A percentile compares a stretch with the other conserved stretches of the same genome.
Conservation (phyloP, 92 coral and sea anemone genomes). For the Porites rus region DNA sequence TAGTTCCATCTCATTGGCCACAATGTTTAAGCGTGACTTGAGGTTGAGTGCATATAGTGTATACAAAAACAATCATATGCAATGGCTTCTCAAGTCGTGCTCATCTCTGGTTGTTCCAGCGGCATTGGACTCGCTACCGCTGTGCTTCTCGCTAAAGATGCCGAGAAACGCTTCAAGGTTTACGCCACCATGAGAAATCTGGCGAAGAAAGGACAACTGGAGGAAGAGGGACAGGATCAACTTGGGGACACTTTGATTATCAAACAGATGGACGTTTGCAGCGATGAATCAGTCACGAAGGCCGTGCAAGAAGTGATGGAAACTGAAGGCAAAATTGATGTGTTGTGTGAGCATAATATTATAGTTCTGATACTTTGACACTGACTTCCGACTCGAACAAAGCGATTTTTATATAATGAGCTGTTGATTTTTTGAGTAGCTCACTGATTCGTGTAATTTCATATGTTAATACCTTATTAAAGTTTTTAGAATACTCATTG, state of each 20-base stretch:
- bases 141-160: conserved; percentile 69
- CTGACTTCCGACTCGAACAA: too few species aligned
- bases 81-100: conserved; percentile 51
- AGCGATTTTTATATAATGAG: too few species aligned
- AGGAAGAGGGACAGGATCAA: conserved; percentile 62
- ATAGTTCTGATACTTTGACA: background rate
- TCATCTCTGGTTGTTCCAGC: conserved; percentile 72
- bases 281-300: conserved; percentile 71
- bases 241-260: conserved; percentile 71
- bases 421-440: too few species aligned
- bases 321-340: conserved; percentile 79
- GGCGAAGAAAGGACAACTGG: conserved; percentile 78
- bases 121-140: conserved; percentile 76
- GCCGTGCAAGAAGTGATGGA: conserved; percentile 74
- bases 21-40: background rate
- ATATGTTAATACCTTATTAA: conserved; percentile 29
- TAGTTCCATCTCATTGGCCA: too few species aligned
- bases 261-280: conserved; percentile 81
- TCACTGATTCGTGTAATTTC: too few species aligned
- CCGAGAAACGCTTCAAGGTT: conserved; percentile 72
- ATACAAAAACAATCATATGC: background rate
- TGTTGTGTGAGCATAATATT: conserved; percentile 64
- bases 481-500: background rate
- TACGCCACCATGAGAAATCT: conserved; percentile 89
- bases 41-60: background rate